These are phyloP conservation scores for Pocillopora grandis DNA, from an alignment of 92 coral and sea anemone genomes.

Conservation along the genomic window DNA sequence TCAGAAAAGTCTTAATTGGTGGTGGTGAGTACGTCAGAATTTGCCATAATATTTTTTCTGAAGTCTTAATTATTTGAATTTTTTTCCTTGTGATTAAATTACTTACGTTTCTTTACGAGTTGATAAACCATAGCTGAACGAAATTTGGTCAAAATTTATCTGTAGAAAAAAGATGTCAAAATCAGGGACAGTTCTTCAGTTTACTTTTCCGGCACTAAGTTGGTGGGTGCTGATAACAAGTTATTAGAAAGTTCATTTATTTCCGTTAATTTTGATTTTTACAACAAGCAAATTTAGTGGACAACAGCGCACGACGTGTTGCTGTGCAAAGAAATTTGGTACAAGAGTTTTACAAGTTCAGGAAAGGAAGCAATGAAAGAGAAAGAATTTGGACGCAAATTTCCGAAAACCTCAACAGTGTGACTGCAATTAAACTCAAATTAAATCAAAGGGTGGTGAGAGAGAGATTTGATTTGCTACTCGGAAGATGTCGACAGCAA, in stretches of 20 bases:
- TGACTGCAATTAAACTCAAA: slow-evolving; percentile 29
- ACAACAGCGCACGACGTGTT: slow-evolving; percentile 45
- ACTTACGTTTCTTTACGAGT: neutral
- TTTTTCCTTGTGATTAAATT: slow-evolving; percentile 14
- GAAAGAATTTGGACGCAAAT: slow-evolving; percentile 20
- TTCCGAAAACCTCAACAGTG: slow-evolving; percentile 22
- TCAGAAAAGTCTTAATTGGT: too few species aligned
- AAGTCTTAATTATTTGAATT: neutral
- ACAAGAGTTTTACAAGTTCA: too few species aligned
- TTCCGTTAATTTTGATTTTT: neutral
- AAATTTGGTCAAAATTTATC: slow-evolving; percentile 2
- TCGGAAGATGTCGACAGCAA: slow-evolving; percentile 40
- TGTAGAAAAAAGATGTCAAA: slow-evolving; percentile 7
- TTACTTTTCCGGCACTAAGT: neutral
- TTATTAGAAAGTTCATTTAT: slow-evolving; percentile 1
- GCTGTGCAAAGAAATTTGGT: slow-evolving; percentile 28
- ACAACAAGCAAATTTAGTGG: slow-evolving; percentile 47
- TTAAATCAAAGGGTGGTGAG: slow-evolving; percentile 58
- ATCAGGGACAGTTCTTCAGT: slow-evolving; percentile 8
- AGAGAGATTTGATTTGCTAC: slow-evolving; percentile 46
- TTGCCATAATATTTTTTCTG: neutral
- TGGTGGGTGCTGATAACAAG: neutral
- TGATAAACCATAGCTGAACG: neutral
- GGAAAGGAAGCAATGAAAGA: slow-evolving; percentile 26
- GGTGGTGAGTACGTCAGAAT: slow-evolving; percentile 20